Evolutionary conservation across 1,140 invertebrate genomes (phyloP).

Genomic region (Paraescarpia echinospica): DNA sequence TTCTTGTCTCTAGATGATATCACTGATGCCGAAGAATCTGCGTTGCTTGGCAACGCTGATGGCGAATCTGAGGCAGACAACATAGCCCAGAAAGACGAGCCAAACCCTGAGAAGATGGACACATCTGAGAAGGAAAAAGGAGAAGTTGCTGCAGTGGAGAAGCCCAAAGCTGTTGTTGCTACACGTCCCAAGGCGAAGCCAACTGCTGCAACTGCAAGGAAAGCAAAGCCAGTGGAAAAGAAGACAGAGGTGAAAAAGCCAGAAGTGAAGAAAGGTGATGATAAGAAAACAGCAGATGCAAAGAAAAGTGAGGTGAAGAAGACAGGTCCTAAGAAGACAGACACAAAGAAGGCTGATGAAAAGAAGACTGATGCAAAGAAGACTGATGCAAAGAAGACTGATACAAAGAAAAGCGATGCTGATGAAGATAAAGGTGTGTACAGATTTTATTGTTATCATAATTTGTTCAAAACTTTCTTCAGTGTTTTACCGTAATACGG

Average conservation of each 20-base stretch:
- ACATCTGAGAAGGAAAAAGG: not conserved
- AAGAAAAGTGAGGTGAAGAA: not conserved
- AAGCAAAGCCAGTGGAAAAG: not conserved
- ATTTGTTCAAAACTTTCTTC: not conserved
- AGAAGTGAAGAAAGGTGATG: not conserved
- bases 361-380: not conserved
- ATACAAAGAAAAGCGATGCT: not conserved
- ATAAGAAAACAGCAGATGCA: not conserved
- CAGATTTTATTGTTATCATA: not conserved
- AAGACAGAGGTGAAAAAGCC: not conserved
- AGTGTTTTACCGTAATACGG: too few species aligned
- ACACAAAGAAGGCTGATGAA: not conserved
- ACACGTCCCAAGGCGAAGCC: not conserved
- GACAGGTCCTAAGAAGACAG: too few species aligned
- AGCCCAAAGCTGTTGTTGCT: not conserved
- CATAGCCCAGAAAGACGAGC: constrained; percentile 10
- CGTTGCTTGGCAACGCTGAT: not conserved
- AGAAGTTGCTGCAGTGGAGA: not conserved
- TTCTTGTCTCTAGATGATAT: not conserved
- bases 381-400: not conserved
- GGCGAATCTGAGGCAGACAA: constrained; percentile 4
- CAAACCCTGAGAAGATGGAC: not conserved
- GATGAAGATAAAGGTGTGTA: not conserved
- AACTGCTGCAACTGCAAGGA: not conserved
- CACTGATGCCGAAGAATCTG: constrained; percentile 2